Evolutionary conservation across 2,888 invertebrate genomes (phyloP), one percentile per base, ranked within the genome.

Genomic region (Epinotia bilunana): DNA sequence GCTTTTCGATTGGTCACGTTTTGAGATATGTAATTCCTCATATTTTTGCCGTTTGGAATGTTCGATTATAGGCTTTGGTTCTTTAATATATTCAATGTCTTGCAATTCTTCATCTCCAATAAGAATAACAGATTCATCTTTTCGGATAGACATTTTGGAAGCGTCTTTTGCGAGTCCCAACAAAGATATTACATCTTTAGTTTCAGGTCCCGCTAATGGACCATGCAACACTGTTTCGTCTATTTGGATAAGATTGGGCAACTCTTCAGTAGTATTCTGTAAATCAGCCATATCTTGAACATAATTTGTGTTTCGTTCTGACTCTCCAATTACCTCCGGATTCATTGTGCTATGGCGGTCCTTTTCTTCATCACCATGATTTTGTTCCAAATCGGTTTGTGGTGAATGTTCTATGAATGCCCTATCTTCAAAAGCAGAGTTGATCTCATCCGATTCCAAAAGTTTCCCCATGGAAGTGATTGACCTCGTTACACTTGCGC

Each of bases 381-480:
- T 16, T 28, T 28, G 9, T 46, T 63, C 6, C 4, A 23, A 64
- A 16, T 49, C 39, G 43, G n/a, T 57, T 12, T 58, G 43, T n/a
- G 43, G 46, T 23, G 57, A 58, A 43, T 46, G 4, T 16, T 68
- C 68, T 65, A 12, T 39, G 28, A 39, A 39, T 39, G 33, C 33
- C 33, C 28, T 72, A 9, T 73, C 69, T 46, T 69, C 60, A 49
- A 53, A 23, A 64, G 60, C 23, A 69, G 33, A 67, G 18, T 78
- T 46, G 55, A 76, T 83, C 80, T 92, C 91, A 49, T 91, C 88
- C 11, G 62, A 75, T 84, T 93, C 93, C 61, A 78, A 76, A 77
- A 93, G 88, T 63, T 79, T 86, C 60, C 92, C 92, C 46, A 93
- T 80, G 7, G 93, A 93, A 67, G 83, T 83, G 23, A 92, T 80